Conservation (phyloP, 2,888 invertebrate species). For the Prosapia bicincta region DNA sequence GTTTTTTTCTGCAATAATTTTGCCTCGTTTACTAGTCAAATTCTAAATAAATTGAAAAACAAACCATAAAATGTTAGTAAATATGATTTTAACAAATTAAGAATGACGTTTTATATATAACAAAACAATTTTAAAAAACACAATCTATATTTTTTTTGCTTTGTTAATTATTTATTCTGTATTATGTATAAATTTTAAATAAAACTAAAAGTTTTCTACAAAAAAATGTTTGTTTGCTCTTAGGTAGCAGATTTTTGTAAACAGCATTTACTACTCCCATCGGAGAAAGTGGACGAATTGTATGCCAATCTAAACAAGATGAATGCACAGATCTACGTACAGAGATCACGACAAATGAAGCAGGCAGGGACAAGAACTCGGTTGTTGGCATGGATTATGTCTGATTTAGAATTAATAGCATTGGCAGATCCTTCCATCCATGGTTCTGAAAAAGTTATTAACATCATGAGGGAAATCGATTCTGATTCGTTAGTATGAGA, state of each 20-base stretch:
- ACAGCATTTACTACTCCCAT: slow-evolving; percentile 77
- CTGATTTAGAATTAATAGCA: slow-evolving; percentile 66
- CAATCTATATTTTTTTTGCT: slow-evolving; percentile 13
- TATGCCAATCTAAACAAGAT: slow-evolving; percentile 82
- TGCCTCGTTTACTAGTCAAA: too few species aligned
- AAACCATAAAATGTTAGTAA: too few species aligned
- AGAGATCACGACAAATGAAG: slow-evolving; percentile 75
- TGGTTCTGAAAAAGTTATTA: slow-evolving; percentile 71
- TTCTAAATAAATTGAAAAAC: too few species aligned
- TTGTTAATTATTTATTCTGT: too few species aligned
- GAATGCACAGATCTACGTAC: slow-evolving; percentile 94
- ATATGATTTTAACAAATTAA: too few species aligned
- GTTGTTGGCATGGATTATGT: slow-evolving; percentile 83
- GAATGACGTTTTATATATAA: too few species aligned
- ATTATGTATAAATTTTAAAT: slow-evolving; percentile 16
- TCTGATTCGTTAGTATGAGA: slow-evolving; percentile 60
- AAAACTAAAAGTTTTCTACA: not conserved
- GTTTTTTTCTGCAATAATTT: too few species aligned
- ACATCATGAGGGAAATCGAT: slow-evolving; percentile 77
- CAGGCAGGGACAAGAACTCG: slow-evolving; percentile 63
- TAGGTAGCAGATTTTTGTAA: slow-evolving; percentile 72
- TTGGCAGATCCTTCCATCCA: slow-evolving; percentile 86
- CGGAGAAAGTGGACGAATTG: slow-evolving; percentile 84
- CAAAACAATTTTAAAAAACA: too few species aligned
- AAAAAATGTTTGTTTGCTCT: not conserved